A percentile compares a stretch with the other conserved stretches of the same genome.
These are phyloP conservation scores for Herminia tarsipennalis DNA, from an alignment of 2,888 invertebrate genomes.

Conservation along the genomic window DNA sequence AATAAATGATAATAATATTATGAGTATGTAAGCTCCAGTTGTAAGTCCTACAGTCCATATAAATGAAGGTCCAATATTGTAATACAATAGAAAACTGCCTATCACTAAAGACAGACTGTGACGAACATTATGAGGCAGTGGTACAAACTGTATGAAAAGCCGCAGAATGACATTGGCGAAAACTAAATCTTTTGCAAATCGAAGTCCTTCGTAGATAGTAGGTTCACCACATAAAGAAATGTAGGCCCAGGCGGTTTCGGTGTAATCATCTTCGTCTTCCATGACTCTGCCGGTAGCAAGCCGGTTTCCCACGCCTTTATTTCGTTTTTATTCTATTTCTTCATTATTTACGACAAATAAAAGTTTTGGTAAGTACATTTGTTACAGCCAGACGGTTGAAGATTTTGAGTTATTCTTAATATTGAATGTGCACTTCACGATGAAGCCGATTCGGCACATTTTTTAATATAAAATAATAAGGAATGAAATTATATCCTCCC, in stretches of 20 bases:
- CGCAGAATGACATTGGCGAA: slow-evolving; percentile 74
- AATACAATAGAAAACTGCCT: slow-evolving; percentile 75
- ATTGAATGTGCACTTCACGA: too few species aligned
- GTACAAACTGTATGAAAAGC: slow-evolving; percentile 67
- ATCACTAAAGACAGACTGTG: slow-evolving; percentile 76
- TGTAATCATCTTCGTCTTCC: slow-evolving; percentile 75
- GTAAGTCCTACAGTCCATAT: slow-evolving; percentile 78
- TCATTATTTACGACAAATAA: not conserved
- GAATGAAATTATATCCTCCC: too few species aligned
- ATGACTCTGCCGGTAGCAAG: slow-evolving; percentile 41
- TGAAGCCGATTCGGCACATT: not conserved
- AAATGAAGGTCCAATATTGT: slow-evolving; percentile 71
- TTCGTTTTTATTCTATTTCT: not conserved
- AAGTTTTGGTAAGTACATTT: too few species aligned
- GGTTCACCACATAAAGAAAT: slow-evolving; percentile 76
- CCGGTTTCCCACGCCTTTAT: too few species aligned
- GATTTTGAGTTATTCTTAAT: too few species aligned
- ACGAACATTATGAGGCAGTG: slow-evolving; percentile 74
- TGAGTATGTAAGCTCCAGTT: slow-evolving; percentile 66
- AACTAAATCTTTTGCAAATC: slow-evolving; percentile 81
- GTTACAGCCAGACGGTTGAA: not conserved
- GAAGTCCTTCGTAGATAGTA: slow-evolving; percentile 76
- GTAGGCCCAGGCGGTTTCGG: slow-evolving; percentile 71
- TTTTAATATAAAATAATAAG: too few species aligned
- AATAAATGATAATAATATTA: slow-evolving; percentile 65